Evolutionary conservation across 2,113 vertebrate genomes (phyloP).

Genomic region (Mobula birostris): DNA sequence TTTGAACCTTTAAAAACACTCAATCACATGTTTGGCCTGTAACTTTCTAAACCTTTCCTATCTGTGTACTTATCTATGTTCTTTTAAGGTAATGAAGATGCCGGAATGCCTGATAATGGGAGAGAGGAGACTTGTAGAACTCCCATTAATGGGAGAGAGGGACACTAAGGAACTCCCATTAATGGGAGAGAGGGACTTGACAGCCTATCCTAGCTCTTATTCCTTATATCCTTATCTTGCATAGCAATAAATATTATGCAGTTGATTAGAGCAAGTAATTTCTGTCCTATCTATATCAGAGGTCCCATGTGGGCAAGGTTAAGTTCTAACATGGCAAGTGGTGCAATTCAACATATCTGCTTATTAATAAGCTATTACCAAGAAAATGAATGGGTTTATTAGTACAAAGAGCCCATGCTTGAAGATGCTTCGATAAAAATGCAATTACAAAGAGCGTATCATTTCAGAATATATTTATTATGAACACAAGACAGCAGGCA

Average conservation of each 20-base stretch:
- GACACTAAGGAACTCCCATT: too few species aligned
- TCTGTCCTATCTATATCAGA: neutral
- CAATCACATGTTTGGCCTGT: neutral
- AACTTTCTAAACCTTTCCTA: too few species aligned
- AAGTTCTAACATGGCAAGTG: neutral
- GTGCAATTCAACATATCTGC: neutral
- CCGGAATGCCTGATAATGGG: too few species aligned
- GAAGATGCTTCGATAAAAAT: conserved; percentile 11
- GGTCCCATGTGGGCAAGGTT: neutral
- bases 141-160: too few species aligned
- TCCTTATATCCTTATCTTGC: neutral
- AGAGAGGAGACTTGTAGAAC: too few species aligned
- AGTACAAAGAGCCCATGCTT: neutral
- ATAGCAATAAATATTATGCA: neutral
- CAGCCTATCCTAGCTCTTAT: too few species aligned
- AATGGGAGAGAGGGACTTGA: too few species aligned
- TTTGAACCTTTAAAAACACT: neutral
- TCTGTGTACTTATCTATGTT: too few species aligned
- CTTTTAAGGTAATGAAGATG: too few species aligned
- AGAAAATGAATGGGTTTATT: neutral
- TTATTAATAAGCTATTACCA: neutral
- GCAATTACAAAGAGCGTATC: neutral
- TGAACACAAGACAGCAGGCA: neutral
- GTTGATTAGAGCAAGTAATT: too few species aligned
- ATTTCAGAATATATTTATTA: neutral